Evolutionary conservation across 1,140 invertebrate genomes (phyloP).

Genomic region (Spodoptera frugiperda): DNA sequence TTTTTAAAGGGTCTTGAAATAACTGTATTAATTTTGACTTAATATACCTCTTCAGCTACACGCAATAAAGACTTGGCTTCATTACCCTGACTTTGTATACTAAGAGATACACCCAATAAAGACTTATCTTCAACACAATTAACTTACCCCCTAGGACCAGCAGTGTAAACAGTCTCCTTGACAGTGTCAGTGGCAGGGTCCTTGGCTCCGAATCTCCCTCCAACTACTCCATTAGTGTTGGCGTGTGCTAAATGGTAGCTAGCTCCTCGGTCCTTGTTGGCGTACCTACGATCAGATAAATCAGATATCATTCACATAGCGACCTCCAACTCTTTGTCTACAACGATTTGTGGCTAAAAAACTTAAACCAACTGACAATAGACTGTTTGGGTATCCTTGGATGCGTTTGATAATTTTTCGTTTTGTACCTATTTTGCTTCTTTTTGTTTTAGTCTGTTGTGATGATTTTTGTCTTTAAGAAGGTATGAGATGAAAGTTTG

Average conservation of each 20-base stretch:
- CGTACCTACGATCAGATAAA: conserved; percentile 83
- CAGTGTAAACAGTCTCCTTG: conserved; percentile 90
- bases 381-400: conserved; percentile 21
- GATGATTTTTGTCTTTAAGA: too few relatives aligned
- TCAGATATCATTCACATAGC: conserved; percentile 42
- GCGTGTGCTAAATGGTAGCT: conserved; percentile 88
- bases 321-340: conserved; percentile 8
- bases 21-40: too few relatives aligned
- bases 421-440: not conserved
- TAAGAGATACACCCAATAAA: too few relatives aligned
- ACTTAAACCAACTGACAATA: conserved; percentile 17
- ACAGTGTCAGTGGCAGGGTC: conserved; percentile 88
- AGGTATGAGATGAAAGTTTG: too few relatives aligned
- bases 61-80: too few relatives aligned
- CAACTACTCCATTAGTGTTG: conserved; percentile 87
- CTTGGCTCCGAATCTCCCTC: conserved; percentile 88
- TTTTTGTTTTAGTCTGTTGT: not conserved
- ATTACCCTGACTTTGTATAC: too few relatives aligned
- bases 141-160: conserved; percentile 89
- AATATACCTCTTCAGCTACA: too few relatives aligned
- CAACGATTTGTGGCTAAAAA: not conserved
- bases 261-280: conserved; percentile 88
- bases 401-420: conserved; percentile 10
- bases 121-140: not conserved
- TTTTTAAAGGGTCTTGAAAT: too few relatives aligned